Conservation (phyloP, 2,888 invertebrate genomes). For the Drepana falcataria region DNA sequence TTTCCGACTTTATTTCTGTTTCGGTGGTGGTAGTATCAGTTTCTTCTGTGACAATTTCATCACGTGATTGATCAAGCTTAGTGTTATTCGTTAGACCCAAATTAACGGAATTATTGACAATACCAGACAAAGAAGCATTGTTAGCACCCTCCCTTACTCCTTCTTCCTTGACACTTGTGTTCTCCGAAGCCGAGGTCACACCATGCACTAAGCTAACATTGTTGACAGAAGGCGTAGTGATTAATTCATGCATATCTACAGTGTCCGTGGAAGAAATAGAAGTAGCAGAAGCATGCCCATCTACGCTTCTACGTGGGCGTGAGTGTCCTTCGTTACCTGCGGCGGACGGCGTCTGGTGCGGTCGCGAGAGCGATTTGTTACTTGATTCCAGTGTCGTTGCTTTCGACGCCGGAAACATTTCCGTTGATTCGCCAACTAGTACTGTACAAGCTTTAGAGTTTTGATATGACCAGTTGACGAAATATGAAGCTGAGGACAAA, state of each 20-base stretch:
- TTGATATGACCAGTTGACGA: slow-evolving; percentile 91
- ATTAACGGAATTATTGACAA: slow-evolving; percentile 40
- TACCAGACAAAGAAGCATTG: slow-evolving; percentile 50
- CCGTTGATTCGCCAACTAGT: slow-evolving; percentile 87
- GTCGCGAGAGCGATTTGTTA: slow-evolving; percentile 84
- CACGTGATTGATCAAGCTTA: slow-evolving; percentile 17
- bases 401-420: slow-evolving; percentile 84
- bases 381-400: slow-evolving; percentile 82
- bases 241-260: slow-evolving; percentile 74
- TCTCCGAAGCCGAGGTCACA: slow-evolving; percentile 43
- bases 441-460: slow-evolving; percentile 90
- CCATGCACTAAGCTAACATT: slow-evolving; percentile 73
- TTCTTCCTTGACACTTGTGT: slow-evolving; percentile 27
- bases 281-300: slow-evolving; percentile 78
- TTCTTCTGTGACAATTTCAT: slow-evolving; percentile 15
- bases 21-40: slow-evolving; percentile 5
- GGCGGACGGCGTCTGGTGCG: slow-evolving; percentile 78
- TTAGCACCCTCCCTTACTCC: slow-evolving; percentile 35
- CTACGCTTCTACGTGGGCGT: slow-evolving; percentile 85
- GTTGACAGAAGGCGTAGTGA: slow-evolving; percentile 59
- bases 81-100: slow-evolving; percentile 49
- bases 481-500: slow-evolving; percentile 84
- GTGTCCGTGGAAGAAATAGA: slow-evolving; percentile 58
- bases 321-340: slow-evolving; percentile 76
- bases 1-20: slow-evolving; percentile 4